Base-by-base conservation (phyloP, 1,140 invertebrate genomes). In the Apis laboriosa region DNA sequence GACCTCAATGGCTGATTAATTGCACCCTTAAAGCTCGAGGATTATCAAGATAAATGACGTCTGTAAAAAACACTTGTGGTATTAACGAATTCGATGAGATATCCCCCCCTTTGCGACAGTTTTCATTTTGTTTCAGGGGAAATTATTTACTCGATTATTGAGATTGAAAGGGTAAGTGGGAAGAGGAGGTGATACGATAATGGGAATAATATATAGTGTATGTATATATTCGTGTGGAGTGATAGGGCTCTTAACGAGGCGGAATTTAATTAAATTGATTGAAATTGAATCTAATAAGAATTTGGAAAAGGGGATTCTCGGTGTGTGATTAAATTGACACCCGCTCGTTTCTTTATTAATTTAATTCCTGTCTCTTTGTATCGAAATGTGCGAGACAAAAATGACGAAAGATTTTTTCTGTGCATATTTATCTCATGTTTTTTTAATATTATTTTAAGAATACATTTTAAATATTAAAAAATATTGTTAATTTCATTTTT, bases 1-100 rank as follows among this genome's bases (percentile, higher is more conserved):
- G 84, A 73, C 78, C 83, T 80, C 87, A 81, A 88, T 88, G 87
- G 77, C 67, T 88, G 86, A 88, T 88, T 88, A 88, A 88, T 88
- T 79, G 84, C 56, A 61, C n/a, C 55, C 63, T 88, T 86, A 88
- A 24, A 88, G 80, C 84, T 66, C 24, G 49, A 58, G 70, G 84
- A 88, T 88, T 88, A 88, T 88, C 88, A 88, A 88, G 86, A 88
- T 84, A 85, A 84, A 88, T 78, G 84, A 80, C 70, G 19, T 28
- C 34, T 51, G 66, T 63, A 81, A 73, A 85, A 85, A 87, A 63
- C 28, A 80, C 55, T 77, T 68, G 49, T 55, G 80, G 12, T 53
- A 51, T 58, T 77, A 51, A n/a, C 55, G 55, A 68, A 51, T 60
- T 61, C 55, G 51, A 1, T 43, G 49, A 34, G 43, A 68, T 21